Conservation (phyloP, 2,888 invertebrate species). For the Heliconius ismenius region DNA sequence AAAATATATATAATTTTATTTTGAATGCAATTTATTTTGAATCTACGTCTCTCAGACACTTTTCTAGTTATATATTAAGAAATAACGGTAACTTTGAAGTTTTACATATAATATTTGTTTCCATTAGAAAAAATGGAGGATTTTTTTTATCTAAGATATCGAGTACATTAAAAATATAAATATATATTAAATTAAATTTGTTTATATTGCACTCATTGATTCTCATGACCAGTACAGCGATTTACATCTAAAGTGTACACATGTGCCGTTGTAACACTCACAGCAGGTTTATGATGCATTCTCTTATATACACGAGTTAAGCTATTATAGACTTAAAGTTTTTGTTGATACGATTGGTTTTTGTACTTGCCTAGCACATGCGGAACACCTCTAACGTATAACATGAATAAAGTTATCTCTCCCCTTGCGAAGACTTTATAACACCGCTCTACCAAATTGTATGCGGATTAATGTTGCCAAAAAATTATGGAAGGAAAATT, state of each 20-base stretch:
- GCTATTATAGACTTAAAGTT: slow-evolving; percentile 20
- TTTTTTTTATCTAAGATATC: background rate
- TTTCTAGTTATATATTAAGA: no score
- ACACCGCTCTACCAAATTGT: slow-evolving; percentile 32
- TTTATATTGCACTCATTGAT: slow-evolving; percentile 29
- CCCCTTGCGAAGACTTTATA: slow-evolving; percentile 38
- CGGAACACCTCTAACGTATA: slow-evolving; percentile 36
- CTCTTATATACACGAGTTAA: slow-evolving; percentile 14
- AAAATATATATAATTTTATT: no score
- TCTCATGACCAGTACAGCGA: slow-evolving; percentile 36
- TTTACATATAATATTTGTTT: no score
- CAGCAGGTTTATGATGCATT: slow-evolving; percentile 40
- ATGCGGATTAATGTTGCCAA: slow-evolving; percentile 19
- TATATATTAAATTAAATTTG: background rate
- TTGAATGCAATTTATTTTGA: no score
- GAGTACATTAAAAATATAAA: background rate
- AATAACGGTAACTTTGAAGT: no score
- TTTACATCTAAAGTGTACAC: slow-evolving; percentile 40
- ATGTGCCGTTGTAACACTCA: slow-evolving; percentile 35
- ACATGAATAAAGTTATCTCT: slow-evolving; percentile 42
- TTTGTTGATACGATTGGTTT: slow-evolving; percentile 28
- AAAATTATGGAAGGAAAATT: slow-evolving; percentile 19
- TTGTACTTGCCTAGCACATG: slow-evolving; percentile 12
- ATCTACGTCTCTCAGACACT: no score
- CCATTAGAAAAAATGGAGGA: background rate